These are phyloP conservation scores for Catamblyrhynchus diadema DNA, from an alignment of 2,797 vertebrate genomes.

Conservation along the genomic window DNA sequence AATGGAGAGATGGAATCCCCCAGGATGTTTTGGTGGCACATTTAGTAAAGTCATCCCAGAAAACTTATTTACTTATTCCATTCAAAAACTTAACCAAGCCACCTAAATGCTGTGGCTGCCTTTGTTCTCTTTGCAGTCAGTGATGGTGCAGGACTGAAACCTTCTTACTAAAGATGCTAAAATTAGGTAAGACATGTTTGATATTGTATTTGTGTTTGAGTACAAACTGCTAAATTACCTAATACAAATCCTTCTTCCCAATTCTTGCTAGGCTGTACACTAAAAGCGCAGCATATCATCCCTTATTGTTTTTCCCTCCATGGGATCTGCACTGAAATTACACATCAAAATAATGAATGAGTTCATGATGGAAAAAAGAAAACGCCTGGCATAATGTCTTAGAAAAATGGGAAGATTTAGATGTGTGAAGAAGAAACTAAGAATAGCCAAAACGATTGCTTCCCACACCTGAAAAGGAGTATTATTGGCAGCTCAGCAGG, in stretches of 20 bases:
- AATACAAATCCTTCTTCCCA: background rate
- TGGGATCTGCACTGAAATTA: background rate
- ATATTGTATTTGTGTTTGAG: background rate
- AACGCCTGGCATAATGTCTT: background rate
- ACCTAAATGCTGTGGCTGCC: background rate
- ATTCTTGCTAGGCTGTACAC: background rate
- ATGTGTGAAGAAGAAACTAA: background rate
- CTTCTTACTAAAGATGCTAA: background rate
- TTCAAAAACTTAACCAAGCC: background rate
- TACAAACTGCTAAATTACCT: background rate
- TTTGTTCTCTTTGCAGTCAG: background rate
- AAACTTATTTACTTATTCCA: background rate
- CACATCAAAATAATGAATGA: background rate
- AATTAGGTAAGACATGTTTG: background rate
- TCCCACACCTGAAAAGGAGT: background rate
- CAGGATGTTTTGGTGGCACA: background rate
- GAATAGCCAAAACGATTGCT: background rate
- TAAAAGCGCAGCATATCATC: background rate
- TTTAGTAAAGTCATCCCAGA: background rate
- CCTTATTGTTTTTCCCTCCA: background rate
- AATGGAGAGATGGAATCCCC: background rate
- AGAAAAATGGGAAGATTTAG: background rate
- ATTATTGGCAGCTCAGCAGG: background rate
- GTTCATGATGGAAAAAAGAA: background rate
- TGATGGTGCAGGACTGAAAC: background rate